A percentile compares a stretch with the other conserved stretches of the same genome.
phyloP scores from a whole-genome alignment of 1,140 invertebrate species.

The Triops longicaudatus region DNA sequence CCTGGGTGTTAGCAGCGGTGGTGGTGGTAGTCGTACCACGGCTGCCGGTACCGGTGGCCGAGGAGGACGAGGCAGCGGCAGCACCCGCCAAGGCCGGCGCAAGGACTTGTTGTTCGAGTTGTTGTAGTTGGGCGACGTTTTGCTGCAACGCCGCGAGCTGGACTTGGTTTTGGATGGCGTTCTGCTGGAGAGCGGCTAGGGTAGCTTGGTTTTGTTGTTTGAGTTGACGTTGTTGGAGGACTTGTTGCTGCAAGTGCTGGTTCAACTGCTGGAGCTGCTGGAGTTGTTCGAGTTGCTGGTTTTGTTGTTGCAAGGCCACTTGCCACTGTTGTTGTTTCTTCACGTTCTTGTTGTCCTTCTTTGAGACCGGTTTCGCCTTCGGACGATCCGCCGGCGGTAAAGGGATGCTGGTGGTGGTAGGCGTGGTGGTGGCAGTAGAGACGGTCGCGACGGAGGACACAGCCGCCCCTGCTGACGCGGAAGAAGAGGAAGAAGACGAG shows the following conservation, averaged over 20 bases:
- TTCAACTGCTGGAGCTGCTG: slow-evolving; percentile 39
- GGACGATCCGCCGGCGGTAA: slow-evolving; percentile 52
- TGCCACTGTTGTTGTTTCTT: slow-evolving; percentile 38
- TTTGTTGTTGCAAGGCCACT: slow-evolving; percentile 32
- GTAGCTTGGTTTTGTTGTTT: slow-evolving; percentile 36
- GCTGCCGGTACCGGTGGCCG: neutral
- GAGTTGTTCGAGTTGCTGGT: slow-evolving; percentile 39
- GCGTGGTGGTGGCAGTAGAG: neutral
- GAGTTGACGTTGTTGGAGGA: slow-evolving; percentile 34
- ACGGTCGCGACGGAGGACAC: neutral
- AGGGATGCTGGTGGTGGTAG: slow-evolving; percentile 23
- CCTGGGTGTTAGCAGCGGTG: neutral
- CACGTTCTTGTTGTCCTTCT: slow-evolving; percentile 59
- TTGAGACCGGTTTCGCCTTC: slow-evolving; percentile 66
- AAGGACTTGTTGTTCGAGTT: slow-evolving; percentile 34
- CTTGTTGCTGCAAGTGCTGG: slow-evolving; percentile 34
- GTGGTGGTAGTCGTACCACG: slow-evolving; percentile 30
- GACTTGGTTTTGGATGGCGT: slow-evolving; percentile 33
- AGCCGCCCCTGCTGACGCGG: too few species aligned
- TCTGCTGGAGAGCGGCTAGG: slow-evolving; percentile 32
- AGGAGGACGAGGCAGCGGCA: slow-evolving; percentile 30
- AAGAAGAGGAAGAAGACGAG: neutral
- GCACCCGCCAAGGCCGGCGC: slow-evolving; percentile 29
- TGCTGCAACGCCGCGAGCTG: slow-evolving; percentile 32
- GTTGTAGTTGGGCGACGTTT: slow-evolving; percentile 41